Evolutionary conservation across 2,797 vertebrate genomes (phyloP).

Genomic region (Hipposideros larvatus): DNA sequence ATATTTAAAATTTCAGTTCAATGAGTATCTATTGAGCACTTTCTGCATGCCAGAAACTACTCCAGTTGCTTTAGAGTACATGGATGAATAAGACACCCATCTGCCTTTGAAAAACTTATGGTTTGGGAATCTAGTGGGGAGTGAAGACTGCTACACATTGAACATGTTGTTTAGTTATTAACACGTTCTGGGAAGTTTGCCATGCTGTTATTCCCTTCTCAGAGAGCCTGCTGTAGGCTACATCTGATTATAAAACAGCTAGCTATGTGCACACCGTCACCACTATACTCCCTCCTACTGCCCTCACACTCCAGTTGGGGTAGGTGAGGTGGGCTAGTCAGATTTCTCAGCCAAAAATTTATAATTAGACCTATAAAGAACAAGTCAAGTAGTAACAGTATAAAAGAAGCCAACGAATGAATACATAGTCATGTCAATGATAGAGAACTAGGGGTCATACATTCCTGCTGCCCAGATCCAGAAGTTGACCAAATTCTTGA

Average conservation of each 20-base stretch:
- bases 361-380: neutral
- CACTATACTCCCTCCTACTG: neutral
- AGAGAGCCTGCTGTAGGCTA: neutral
- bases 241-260: neutral
- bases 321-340: neutral
- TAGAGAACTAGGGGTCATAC: neutral
- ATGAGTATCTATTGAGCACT: neutral
- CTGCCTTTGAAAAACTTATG: neutral
- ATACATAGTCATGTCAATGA: neutral
- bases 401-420: neutral
- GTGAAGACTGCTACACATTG: neutral
- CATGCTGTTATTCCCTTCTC: neutral
- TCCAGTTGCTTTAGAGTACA: neutral
- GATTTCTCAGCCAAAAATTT: neutral
- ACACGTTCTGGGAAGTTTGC: too few species aligned
- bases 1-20: conserved; percentile 16
- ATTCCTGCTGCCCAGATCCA: neutral
- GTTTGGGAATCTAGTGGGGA: neutral
- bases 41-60: neutral
- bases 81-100: neutral
- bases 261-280: neutral
- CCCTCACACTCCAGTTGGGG: too few species aligned
- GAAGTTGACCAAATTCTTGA: neutral
- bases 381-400: neutral
- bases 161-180: neutral